These are phyloP conservation scores for Tenthredo mesomela DNA, from an alignment of 2,888 invertebrate species.

Conservation along the genomic window DNA sequence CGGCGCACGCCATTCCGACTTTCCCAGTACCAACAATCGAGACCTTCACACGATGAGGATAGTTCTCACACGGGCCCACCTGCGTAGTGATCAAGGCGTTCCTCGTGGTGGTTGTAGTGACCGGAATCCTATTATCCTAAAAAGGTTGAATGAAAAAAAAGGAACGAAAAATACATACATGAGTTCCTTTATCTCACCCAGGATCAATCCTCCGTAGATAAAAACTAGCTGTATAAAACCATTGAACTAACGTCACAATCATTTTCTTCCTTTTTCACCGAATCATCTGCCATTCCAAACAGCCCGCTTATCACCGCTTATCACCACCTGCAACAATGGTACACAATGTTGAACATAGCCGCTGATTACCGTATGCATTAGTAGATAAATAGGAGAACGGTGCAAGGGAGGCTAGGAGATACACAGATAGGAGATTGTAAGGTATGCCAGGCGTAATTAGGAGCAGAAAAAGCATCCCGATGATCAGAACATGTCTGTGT, in stretches of 20 bases:
- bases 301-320: constrained; percentile 27
- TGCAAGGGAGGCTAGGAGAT: neutral
- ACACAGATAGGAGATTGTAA: neutral
- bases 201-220: constrained; percentile 42
- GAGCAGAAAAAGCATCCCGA: neutral
- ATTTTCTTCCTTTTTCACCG: constrained; percentile 35
- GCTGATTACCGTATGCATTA: constrained; percentile 33
- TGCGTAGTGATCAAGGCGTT: constrained; percentile 71
- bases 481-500: neutral
- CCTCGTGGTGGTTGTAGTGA: constrained; percentile 69
- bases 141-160: neutral
- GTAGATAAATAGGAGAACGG: neutral
- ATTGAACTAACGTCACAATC: constrained; percentile 50
- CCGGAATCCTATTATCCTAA: constrained; percentile 62
- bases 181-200: constrained; percentile 41
- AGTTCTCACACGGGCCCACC: constrained; percentile 65
- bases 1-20: constrained; percentile 81
- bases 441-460: neutral
- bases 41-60: constrained; percentile 70
- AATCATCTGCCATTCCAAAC: constrained; percentile 43
- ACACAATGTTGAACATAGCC: constrained; percentile 23
- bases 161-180: neutral
- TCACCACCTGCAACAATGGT: constrained; percentile 44
- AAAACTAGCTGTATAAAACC: constrained; percentile 21
- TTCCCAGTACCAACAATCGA: constrained; percentile 75